Base-by-base conservation (phyloP, 1,140 invertebrate species). In the Drosophila rufa region DNA sequence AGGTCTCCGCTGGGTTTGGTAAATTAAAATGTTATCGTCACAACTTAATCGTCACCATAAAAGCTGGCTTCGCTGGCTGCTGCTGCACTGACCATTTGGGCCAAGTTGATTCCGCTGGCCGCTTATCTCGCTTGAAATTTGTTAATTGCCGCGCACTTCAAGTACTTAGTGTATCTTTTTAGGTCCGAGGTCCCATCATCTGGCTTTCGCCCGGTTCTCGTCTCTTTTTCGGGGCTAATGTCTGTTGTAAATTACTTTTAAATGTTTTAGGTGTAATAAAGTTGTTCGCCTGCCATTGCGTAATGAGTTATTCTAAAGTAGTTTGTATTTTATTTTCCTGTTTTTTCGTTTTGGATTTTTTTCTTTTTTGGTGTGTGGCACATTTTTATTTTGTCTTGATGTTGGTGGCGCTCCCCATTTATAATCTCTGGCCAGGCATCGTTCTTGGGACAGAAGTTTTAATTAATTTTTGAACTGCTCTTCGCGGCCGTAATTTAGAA, bases 81-180 rank as follows among this genome's bases (percentile, higher is more conserved):
- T 22, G 19, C 33, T 85, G 82, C 45, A 58, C 82, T 78, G 82
- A 75, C 74, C 80, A 66, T 53, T 62, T 22, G 25, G 53, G 40
- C 58, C 76, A 89, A 75, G 74, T 69, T 67, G 80, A 89, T 78
- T 80, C 84, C 73, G 47, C 27, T 75, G 40, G 14, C n/a, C 17
- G 43, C 64, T 90, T 89, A 89, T 85, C 85, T 85, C 70, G 62
- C 67, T 82, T 73, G 27, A 82, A 90, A 90, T 85, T 90, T 90
- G 85, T 90, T 90, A 90, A 90, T 90, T 90, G 86, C 85, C 75
- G 86, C 86, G 85, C 86, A 81, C 80, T 89, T 89, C 80, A 78
- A 89, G 80, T 89, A 89, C 80, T 84, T 89, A 84, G 83, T 84
- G 73, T 87, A 89, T 87, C 74, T 78, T 61, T 89, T 78, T 66